Conservation (phyloP, 1,140 invertebrate species). For the Charaxes varanes region DNA sequence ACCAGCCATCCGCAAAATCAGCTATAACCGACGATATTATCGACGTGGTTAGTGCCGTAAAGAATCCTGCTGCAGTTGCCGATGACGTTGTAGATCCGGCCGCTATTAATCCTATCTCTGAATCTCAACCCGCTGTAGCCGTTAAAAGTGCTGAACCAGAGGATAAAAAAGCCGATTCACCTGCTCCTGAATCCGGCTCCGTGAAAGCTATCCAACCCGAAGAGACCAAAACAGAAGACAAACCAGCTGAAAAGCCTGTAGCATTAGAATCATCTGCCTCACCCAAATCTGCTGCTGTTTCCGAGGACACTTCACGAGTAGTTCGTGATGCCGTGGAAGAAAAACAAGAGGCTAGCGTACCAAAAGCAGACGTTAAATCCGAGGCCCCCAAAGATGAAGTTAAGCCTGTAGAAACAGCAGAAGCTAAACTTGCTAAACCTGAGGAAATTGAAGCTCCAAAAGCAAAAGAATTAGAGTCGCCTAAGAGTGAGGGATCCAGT, state of each 20-base stretch:
- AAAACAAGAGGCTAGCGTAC: slow-evolving; percentile 23
- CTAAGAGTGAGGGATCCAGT: slow-evolving; percentile 11
- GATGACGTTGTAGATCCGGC: slow-evolving; percentile 46
- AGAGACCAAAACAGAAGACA: slow-evolving; percentile 25
- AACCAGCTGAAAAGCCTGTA: slow-evolving; percentile 20
- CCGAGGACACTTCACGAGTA: slow-evolving; percentile 30
- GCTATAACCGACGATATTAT: slow-evolving; percentile 38
- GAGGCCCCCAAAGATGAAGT: slow-evolving; percentile 21
- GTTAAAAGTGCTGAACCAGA: slow-evolving; percentile 29
- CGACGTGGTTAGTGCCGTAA: slow-evolving; percentile 49
- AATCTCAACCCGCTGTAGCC: slow-evolving; percentile 29
- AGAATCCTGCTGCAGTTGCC: slow-evolving; percentile 39
- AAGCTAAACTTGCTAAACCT: slow-evolving; percentile 23
- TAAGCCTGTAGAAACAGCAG: slow-evolving; percentile 23
- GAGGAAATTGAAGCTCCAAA: slow-evolving; percentile 10
- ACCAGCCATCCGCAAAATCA: slow-evolving; percentile 36
- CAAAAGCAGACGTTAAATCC: slow-evolving; percentile 25
- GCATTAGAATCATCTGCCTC: slow-evolving; percentile 7
- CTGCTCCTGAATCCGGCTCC: slow-evolving; percentile 18
- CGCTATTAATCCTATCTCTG: slow-evolving; percentile 40
- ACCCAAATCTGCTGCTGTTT: slow-evolving; percentile 15
- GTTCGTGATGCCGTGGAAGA: slow-evolving; percentile 54
- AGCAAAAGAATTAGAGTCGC: slow-evolving; percentile 15
- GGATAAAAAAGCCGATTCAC: slow-evolving; percentile 31
- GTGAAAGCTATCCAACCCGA: slow-evolving; percentile 22